Evolutionary conservation across 2,113 vertebrate species (phyloP).

Genomic region (Donacobius atricapilla): DNA sequence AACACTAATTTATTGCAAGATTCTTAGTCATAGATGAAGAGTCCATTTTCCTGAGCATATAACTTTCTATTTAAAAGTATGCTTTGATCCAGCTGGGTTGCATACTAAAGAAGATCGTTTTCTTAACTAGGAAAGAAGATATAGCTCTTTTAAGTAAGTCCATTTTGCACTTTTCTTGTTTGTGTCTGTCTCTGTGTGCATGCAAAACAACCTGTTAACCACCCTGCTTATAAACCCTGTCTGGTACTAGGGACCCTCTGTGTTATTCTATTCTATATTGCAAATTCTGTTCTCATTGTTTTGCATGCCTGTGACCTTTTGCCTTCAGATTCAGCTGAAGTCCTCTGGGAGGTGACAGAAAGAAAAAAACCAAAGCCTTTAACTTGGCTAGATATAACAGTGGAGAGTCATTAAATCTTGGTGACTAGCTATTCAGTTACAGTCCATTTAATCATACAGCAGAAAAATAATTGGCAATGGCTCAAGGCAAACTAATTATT

Average conservation of each 20-base stretch:
- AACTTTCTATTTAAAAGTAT: not conserved
- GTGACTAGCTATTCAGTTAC: constrained; percentile 19
- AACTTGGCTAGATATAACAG: not conserved
- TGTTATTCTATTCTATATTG: not conserved
- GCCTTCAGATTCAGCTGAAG: not conserved
- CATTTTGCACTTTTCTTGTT: not conserved
- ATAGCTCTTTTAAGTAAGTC: not conserved
- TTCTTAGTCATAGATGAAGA: not conserved
- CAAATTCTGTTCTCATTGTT: not conserved
- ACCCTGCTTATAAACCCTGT: not conserved
- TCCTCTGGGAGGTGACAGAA: not conserved
- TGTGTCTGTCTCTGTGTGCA: not conserved
- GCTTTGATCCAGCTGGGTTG: not conserved
- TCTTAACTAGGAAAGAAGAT: not conserved
- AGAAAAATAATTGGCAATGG: constrained; percentile 36
- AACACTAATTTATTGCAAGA: not conserved
- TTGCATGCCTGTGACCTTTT: not conserved
- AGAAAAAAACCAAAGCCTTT: not conserved
- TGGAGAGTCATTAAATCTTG: constrained; percentile 8
- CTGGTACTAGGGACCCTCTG: not conserved
- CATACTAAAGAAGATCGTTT: not conserved
- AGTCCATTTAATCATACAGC: constrained; percentile 31
- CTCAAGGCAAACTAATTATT: constrained; percentile 45
- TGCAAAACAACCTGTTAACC: not conserved
- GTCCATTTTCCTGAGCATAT: not conserved